These are phyloP conservation scores for Meriones unguiculatus DNA, from an alignment of 2,113 vertebrate genomes.

Conservation along the genomic window DNA sequence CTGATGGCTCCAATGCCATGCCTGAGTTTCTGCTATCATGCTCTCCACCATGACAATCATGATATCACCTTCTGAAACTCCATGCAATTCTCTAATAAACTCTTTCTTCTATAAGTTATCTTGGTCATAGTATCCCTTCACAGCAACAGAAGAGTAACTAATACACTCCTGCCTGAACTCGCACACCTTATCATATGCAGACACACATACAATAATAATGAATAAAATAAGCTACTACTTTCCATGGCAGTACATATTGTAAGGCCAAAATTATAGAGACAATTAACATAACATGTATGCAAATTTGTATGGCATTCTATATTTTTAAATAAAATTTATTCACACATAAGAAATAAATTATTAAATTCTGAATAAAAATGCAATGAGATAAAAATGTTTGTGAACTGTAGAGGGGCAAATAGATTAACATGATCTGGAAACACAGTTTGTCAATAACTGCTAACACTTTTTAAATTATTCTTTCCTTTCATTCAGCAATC, in stretches of 20 bases:
- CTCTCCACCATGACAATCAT: background rate
- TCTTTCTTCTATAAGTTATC: background rate
- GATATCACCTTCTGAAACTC: background rate
- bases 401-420: background rate
- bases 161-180: background rate
- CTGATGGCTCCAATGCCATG: background rate
- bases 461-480: constrained; percentile 10
- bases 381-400: constrained; percentile 35
- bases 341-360: background rate
- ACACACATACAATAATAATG: background rate
- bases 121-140: background rate
- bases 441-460: background rate
- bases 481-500: background rate
- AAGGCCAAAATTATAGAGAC: background rate
- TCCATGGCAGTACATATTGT: background rate
- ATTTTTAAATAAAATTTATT: background rate
- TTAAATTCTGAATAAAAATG: background rate
- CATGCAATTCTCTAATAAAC: background rate
- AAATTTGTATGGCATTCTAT: background rate
- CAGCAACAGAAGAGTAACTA: background rate
- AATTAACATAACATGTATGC: background rate
- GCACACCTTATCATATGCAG: background rate
- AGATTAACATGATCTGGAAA: background rate
- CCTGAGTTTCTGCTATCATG: background rate
- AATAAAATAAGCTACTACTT: background rate